Evolutionary conservation across 2,888 invertebrate species (phyloP).

Genomic region (Agrochola lota): DNA sequence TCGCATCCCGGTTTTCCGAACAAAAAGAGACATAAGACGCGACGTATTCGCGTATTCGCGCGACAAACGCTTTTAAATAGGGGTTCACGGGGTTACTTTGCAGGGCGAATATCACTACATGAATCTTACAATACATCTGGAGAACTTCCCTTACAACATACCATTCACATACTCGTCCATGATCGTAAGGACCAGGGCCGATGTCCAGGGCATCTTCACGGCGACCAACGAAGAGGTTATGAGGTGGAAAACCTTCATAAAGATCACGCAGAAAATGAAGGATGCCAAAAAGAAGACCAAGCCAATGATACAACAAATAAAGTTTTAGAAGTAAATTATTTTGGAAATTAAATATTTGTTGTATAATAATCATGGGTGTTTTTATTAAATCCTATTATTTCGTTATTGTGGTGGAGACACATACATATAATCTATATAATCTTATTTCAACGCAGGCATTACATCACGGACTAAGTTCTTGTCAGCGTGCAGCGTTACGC

Average conservation of each 20-base stretch:
- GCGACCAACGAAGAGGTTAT: constrained; percentile 58
- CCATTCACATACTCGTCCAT: constrained; percentile 66
- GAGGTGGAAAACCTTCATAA: constrained; percentile 58
- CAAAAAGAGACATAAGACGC: too few species aligned
- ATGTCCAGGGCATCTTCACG: constrained; percentile 58
- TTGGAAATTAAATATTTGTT: constrained; percentile 8
- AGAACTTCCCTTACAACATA: constrained; percentile 63
- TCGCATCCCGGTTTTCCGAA: too few species aligned
- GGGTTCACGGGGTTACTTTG: neutral
- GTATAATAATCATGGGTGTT: neutral
- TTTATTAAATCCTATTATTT: neutral
- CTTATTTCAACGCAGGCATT: neutral
- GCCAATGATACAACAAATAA: neutral
- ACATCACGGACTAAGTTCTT: too few species aligned
- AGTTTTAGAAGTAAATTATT: neutral
- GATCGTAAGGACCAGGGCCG: constrained; percentile 60
- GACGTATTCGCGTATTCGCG: too few species aligned
- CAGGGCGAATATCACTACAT: constrained; percentile 64
- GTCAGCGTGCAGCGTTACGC: too few species aligned
- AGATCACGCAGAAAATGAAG: constrained; percentile 61
- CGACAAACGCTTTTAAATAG: too few species aligned
- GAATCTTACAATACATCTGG: constrained; percentile 60
- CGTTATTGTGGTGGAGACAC: neutral
- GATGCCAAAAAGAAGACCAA: constrained; percentile 29
- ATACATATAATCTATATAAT: too few species aligned